Conservation (phyloP, 2,113 vertebrate genomes). For the Epinephelus moara region DNA sequence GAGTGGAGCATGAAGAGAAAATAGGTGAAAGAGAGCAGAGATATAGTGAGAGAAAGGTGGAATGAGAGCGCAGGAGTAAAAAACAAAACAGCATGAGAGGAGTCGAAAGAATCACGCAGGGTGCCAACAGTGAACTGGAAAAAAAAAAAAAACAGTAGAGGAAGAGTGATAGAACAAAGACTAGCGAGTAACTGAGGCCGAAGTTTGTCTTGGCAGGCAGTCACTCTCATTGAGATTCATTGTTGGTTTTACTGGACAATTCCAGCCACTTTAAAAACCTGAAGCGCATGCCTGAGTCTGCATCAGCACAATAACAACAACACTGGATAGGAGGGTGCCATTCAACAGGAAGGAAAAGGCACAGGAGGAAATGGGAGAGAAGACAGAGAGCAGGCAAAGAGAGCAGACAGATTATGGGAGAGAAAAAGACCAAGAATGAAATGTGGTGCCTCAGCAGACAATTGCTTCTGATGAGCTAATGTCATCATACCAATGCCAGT, state of each 20-base stretch:
- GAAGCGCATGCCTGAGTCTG: conserved; percentile 53
- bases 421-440: neutral
- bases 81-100: conserved; percentile 1
- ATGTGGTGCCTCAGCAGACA: conserved; percentile 17
- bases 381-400: neutral
- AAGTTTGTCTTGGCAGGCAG: conserved; percentile 71
- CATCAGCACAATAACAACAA: conserved; percentile 30
- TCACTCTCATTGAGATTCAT: conserved; percentile 67
- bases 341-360: conserved; percentile 5
- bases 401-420: neutral
- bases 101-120: conserved; percentile 44
- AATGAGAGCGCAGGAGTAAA: neutral
- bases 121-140: conserved; percentile 40
- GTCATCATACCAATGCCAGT: conserved; percentile 7
- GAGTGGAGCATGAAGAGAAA: conserved; percentile 20
- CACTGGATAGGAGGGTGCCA: conserved; percentile 8
- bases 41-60: conserved; percentile 24
- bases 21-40: neutral
- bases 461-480: conserved; percentile 48
- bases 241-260: conserved; percentile 66
- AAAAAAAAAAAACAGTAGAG: conserved; percentile 26
- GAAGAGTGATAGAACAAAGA: conserved; percentile 52
- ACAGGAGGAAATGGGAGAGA: conserved; percentile 9
- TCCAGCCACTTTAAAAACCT: conserved; percentile 54
- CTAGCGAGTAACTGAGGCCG: conserved; percentile 40